Evolutionary conservation across 1,140 invertebrate species (phyloP), one percentile per base, ranked within the genome.

Genomic region (Argopecten irradians): DNA sequence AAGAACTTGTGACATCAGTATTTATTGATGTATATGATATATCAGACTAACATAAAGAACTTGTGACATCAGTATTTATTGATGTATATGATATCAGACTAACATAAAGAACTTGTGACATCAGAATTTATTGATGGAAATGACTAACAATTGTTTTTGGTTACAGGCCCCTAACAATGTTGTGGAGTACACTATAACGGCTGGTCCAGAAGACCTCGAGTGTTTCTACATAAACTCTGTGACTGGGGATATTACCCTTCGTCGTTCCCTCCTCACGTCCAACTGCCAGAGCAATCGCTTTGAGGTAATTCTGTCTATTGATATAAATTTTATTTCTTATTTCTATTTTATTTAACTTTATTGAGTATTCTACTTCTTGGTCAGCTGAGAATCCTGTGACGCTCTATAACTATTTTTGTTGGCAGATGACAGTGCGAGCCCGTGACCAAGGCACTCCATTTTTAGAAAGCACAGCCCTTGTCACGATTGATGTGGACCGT

Each of bases 161-260:
- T 89, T 89, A 34, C 83, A 93, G 92, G 87, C 92, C 34, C 92
- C 92, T n/a, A 91, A 91, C 88, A 93, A 93, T 86, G 86, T 86
- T 1, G 87, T 93, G 32, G 84, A 85, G 14, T 93, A 89, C 83
- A 33, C 39, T 41, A 83, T 91, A 32, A 83, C 88, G 28, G 33
- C 34, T 13, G 91, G 90, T 33, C 32, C 87, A 14, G 89, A 90
- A 0, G 86, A 90, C 34, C 84, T 84, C 8, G 71, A 89, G 16
- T 93, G 91, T 86, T 93, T 94, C 87, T 39, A 71, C 33, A 90
- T 93, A 41, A 91, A 92, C 85, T 36, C 89, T 0, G 84, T 43
- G 3, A 90, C 87, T 86, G 92, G 91, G 0, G 46, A 86, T 36
- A 87, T 92, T n/a, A 55, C 84, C 34, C 82, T 90, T 28, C 86